These are phyloP conservation scores for Rhynchomys soricoides DNA, from an alignment of 2,113 vertebrate genomes.

Conservation along the genomic window DNA sequence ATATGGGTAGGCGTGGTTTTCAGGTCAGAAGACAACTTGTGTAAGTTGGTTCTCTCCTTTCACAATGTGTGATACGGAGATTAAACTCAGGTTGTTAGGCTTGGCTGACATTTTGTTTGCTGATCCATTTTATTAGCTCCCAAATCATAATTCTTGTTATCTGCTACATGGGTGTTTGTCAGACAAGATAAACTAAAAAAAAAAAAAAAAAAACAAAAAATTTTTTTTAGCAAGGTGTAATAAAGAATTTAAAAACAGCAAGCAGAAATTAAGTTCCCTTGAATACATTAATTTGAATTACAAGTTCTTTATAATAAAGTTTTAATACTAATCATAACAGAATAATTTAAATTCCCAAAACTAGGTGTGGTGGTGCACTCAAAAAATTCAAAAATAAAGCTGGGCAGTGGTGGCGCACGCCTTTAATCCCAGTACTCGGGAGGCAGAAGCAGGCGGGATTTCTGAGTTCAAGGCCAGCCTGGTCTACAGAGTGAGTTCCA, in stretches of 20 bases:
- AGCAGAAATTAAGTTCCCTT: neutral
- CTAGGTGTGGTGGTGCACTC: neutral
- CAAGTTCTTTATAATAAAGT: neutral
- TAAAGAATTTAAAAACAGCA: neutral
- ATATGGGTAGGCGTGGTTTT: neutral
- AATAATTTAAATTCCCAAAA: neutral
- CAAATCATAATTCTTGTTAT: neutral
- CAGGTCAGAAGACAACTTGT: neutral
- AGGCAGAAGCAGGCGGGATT: too few relatives aligned
- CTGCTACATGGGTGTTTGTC: neutral
- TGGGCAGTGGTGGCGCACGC: too few relatives aligned
- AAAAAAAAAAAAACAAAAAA: too few relatives aligned
- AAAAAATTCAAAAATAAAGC: neutral
- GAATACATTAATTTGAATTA: neutral
- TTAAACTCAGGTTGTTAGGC: neutral
- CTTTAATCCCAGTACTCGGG: too few relatives aligned
- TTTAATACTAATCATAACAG: neutral
- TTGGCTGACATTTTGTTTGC: neutral
- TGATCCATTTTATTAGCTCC: neutral
- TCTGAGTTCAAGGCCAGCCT: too few relatives aligned
- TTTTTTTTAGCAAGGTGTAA: neutral
- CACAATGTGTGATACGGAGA: neutral
- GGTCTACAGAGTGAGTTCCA: too few relatives aligned
- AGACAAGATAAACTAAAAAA: slow-evolving; percentile 1
- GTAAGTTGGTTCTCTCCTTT: neutral